Percentiles rank a stretch among this genome's conserved stretches.
Conservation (phyloP, 1,140 invertebrate genomes). For the Drosophila sulfurigaster region DNA sequence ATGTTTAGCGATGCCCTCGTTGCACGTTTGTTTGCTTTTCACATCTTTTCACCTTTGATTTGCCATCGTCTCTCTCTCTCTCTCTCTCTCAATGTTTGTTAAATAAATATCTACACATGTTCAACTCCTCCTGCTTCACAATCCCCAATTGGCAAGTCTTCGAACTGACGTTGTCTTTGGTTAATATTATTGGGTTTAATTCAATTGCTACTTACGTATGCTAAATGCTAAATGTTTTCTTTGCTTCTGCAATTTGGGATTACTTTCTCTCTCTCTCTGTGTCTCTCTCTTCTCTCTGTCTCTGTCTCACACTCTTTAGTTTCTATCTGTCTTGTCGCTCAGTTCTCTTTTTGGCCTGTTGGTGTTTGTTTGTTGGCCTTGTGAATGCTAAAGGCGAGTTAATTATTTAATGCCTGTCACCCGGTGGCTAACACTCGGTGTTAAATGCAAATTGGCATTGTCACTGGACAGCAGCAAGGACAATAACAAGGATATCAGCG, state of each 20-base stretch:
- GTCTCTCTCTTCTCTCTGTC: neutral
- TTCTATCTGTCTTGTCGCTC: too few relatives aligned
- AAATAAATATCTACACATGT: conserved; percentile 74
- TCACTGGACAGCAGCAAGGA: conserved; percentile 40
- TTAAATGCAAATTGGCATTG: conserved; percentile 77
- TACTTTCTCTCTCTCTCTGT: conserved; percentile 50
- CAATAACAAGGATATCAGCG: conserved; percentile 51
- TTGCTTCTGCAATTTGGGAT: conserved; percentile 46
- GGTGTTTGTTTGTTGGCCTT: conserved; percentile 35
- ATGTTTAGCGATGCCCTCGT: conserved; percentile 46
- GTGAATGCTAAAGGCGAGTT: conserved; percentile 62
- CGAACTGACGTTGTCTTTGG: conserved; percentile 34
- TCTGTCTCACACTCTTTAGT: neutral
- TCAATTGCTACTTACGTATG: conserved; percentile 74
- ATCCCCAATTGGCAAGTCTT: neutral
- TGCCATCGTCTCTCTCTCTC: conserved; percentile 44
- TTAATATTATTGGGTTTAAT: conserved; percentile 77
- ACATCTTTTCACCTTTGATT: conserved; percentile 78
- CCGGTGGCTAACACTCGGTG: conserved; percentile 75
- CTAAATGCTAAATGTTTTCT: conserved; percentile 64
- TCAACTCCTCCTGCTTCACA: neutral
- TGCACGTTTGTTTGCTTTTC: conserved; percentile 75
- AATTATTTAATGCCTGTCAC: conserved; percentile 81
- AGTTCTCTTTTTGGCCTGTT: too few relatives aligned
- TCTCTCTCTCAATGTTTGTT: conserved; percentile 55